Base-by-base conservation (phyloP, 1,140 invertebrate genomes). In the Tyrophagus putrescentiae region DNA sequence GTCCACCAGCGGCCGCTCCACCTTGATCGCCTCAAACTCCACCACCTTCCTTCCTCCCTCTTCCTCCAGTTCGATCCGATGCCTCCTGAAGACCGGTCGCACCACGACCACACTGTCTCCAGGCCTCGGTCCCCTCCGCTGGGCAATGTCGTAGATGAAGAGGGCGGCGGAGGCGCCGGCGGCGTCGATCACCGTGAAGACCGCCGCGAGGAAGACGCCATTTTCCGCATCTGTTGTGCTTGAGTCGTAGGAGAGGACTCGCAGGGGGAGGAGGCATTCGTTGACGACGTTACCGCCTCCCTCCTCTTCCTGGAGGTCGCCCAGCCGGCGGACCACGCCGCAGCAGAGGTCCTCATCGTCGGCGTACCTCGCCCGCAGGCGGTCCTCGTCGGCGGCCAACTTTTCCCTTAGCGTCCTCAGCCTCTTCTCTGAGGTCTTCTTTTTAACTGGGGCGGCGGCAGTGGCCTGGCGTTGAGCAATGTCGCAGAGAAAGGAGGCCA, bases 81-180 rank as follows among this genome's bases (percentile, higher is more conserved):
- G 77, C 61, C 74, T 67, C 23, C 76, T 77, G n/a, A 85, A 66
- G 66, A 72, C 77, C 0, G 87, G 87, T 68, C 87, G 83, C 1
- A 84, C 82, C 63, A 90, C 81, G 1, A 82, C 81, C 11, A 91
- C 81, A 32, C 81, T 79, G 73, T 91, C 85, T 1, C 85, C 87
- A 57, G 89, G 84, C 59, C 85, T 86, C 44, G 86, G 81, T 36
- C 85, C 86, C 69, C 80, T 79, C 3, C 83, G 84, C 69, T 81
- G 77, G 25, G 83, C 83, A 69, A 87, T 78, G 75, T 90, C 90
- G 71, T 87, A 90, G 32, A 89, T 78, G 0, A 82, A 85, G 36
- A 88, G 84, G 28, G 79, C 77, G 32, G 84, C 71, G 68, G 84
- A 86, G 0, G 73, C 75, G 70, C 80, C 78, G 33, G 81, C 77